A percentile compares a stretch with the other conserved stretches of the same genome.
Evolutionary conservation across 2,888 invertebrate species (phyloP).

Genomic region (Carterocephalus palaemon): DNA sequence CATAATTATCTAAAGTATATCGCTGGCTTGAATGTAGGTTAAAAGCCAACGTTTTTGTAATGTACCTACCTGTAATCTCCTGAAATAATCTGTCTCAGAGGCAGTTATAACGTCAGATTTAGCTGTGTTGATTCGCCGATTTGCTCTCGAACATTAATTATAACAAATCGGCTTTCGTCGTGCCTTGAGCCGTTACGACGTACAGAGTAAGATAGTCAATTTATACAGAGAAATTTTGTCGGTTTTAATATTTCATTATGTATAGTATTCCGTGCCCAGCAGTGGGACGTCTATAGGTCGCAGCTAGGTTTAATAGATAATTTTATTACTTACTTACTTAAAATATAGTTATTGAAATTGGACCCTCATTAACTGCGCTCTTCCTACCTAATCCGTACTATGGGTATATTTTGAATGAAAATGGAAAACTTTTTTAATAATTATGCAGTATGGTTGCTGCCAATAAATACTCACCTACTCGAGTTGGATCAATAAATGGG

Average conservation of each 20-base stretch:
- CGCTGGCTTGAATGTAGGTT: neutral
- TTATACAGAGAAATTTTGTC: too few species aligned
- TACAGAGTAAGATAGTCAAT: conserved; percentile 2
- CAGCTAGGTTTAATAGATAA: too few species aligned
- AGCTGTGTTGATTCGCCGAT: conserved; percentile 21
- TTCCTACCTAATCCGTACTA: too few species aligned
- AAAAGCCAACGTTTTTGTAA: conserved; percentile 1
- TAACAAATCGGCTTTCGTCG: conserved; percentile 17
- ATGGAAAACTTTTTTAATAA: too few species aligned
- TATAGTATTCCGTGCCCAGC: too few species aligned
- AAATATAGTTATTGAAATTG: too few species aligned
- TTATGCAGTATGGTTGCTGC: conserved; percentile 38
- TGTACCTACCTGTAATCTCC: neutral
- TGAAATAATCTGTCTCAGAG: conserved; percentile 16
- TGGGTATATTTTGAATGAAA: too few species aligned
- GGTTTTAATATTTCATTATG: too few species aligned
- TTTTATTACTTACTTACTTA: too few species aligned
- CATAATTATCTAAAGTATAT: too few species aligned
- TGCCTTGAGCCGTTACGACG: conserved; percentile 5
- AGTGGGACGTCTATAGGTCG: too few species aligned
- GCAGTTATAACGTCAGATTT: conserved; percentile 17
- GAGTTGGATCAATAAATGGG: conserved; percentile 41
- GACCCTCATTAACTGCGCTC: too few species aligned
- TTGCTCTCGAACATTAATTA: conserved; percentile 23
- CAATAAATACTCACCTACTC: conserved; percentile 50